Evolutionary conservation across 2,888 invertebrate genomes (phyloP).

Genomic region (Sepiola atlantica): DNA sequence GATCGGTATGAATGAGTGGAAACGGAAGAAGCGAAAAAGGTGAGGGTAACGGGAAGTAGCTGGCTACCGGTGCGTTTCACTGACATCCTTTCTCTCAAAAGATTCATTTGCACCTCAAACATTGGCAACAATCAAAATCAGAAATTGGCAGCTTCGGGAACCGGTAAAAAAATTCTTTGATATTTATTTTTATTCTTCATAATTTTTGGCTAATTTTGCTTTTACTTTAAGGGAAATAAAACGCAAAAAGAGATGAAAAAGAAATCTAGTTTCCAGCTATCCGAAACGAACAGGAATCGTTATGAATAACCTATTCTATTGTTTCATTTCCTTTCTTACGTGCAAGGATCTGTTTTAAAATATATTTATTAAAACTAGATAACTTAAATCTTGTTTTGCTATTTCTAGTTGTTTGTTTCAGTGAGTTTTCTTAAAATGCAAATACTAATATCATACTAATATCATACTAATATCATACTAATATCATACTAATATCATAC

Average conservation of each 20-base stretch:
- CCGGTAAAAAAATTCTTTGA: not conserved
- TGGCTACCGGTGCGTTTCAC: not conserved
- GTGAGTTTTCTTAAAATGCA: too few relatives aligned
- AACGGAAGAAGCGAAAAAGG: not conserved
- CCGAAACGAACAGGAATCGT: not conserved
- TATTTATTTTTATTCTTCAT: not conserved
- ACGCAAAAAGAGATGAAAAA: not conserved
- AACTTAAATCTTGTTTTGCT: too few relatives aligned
- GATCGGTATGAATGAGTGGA: not conserved
- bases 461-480: too few relatives aligned
- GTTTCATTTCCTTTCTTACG: not conserved
- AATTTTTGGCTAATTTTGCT: not conserved
- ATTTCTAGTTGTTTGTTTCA: too few relatives aligned
- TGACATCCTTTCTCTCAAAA: not conserved
- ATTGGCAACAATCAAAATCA: not conserved
- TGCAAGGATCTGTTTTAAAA: too few relatives aligned
- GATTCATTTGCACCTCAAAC: not conserved
- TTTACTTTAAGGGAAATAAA: not conserved
- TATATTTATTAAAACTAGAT: too few relatives aligned
- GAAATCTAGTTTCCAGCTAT: not conserved
- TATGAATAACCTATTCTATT: not conserved
- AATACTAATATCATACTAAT: too few relatives aligned
- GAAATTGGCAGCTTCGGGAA: not conserved
- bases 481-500: too few relatives aligned
- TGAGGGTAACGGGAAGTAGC: not conserved